These are phyloP conservation scores for Choloepus hoffmanni DNA, from an alignment of 2,113 vertebrate genomes.

Conservation along the genomic window DNA sequence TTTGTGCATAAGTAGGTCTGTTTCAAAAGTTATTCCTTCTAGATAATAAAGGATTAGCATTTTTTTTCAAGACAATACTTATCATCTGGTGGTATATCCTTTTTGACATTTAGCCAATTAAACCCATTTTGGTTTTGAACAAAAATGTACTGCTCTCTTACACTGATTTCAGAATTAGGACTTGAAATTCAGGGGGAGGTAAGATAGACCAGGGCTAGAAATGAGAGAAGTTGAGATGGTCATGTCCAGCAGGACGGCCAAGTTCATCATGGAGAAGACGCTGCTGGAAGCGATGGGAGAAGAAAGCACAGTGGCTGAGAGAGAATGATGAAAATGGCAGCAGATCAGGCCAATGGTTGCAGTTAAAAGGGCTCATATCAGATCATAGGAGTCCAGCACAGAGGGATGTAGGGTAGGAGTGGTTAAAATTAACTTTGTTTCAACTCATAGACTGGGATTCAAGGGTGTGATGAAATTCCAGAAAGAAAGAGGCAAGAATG, in stretches of 20 bases:
- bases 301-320: background rate
- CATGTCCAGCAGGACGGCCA: background rate
- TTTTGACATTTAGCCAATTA: background rate
- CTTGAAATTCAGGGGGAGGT: background rate
- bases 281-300: background rate
- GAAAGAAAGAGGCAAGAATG: background rate
- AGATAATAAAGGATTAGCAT: background rate
- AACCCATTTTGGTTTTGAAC: background rate
- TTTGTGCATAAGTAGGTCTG: background rate
- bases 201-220: background rate
- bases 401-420: no score
- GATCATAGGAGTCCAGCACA: background rate
- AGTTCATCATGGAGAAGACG: background rate
- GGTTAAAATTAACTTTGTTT: background rate
- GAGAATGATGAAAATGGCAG: background rate
- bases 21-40: background rate
- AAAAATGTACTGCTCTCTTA: background rate
- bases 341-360: background rate
- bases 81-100: background rate
- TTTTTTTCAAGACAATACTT: background rate
- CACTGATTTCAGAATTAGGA: background rate
- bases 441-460: background rate
- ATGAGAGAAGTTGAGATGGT: background rate
- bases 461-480: background rate
- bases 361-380: background rate